Percentiles rank a stretch among this genome's conserved stretches.
Conservation (phyloP, 2,888 invertebrate genomes). For the Rhingia campestris region DNA sequence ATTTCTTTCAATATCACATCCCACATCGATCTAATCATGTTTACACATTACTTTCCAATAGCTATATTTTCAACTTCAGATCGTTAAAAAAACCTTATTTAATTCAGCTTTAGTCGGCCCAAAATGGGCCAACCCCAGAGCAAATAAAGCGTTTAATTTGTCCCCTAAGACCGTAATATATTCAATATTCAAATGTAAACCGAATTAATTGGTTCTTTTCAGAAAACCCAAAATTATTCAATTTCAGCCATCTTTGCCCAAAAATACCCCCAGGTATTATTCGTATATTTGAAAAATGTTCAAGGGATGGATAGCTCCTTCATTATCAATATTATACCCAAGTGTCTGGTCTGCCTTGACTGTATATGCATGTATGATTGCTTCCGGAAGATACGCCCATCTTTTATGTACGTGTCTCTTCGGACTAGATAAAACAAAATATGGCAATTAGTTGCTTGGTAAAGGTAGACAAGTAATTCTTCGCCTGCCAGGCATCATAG, state of each 20-base stretch:
- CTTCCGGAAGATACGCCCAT: neutral
- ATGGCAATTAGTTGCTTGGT: conserved; percentile 35
- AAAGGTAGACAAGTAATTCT: conserved; percentile 19
- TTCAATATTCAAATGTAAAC: neutral
- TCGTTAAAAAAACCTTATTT: no score
- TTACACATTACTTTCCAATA: no score
- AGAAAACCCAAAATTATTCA: conserved; percentile 5
- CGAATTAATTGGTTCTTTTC: conserved; percentile 32
- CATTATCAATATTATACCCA: neutral
- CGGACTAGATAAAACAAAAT: neutral
- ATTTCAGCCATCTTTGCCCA: conserved; percentile 16
- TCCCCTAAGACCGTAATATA: no score
- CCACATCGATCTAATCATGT: no score
- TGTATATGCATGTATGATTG: conserved; percentile 7
- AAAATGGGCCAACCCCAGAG: no score
- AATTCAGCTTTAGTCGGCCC: no score
- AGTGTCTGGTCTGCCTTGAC: neutral
- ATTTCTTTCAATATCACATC: no score
- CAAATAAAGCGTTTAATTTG: no score
- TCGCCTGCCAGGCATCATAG: conserved; percentile 10
- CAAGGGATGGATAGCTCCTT: neutral
- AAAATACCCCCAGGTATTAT: conserved; percentile 4
- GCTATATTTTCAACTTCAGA: no score
- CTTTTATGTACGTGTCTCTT: neutral
- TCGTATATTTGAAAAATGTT: conserved; percentile 11